phyloP scores from a whole-genome alignment of 2,888 invertebrate genomes.

The Watsonalla cultraria region DNA sequence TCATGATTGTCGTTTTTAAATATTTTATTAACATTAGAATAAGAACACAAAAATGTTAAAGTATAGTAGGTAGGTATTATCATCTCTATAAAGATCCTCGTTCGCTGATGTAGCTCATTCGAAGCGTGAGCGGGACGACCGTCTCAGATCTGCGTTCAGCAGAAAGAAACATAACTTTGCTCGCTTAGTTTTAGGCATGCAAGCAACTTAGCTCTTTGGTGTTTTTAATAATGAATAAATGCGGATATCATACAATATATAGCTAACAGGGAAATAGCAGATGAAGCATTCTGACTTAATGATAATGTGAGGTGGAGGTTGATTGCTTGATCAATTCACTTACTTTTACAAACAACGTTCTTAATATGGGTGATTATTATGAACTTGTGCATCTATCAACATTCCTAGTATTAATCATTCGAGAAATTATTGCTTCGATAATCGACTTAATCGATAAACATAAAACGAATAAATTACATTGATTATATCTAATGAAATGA shows the following conservation, averaged over 20 bases:
- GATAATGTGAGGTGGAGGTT: not conserved
- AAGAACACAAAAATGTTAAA: no score
- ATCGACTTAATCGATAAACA: no score
- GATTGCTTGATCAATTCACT: no score
- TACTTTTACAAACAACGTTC: not conserved
- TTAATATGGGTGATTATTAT: no score
- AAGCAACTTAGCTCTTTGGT: not conserved
- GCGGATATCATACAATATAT: not conserved
- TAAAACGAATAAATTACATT: no score
- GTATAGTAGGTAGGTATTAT: constrained; percentile 1
- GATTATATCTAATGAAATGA: no score
- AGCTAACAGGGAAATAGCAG: not conserved
- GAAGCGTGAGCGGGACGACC: constrained; percentile 63
- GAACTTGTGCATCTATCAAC: not conserved
- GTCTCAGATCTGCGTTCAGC: constrained; percentile 72
- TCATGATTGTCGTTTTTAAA: no score
- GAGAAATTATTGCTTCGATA: no score
- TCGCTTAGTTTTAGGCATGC: not conserved
- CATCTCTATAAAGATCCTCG: constrained; percentile 48
- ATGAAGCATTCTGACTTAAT: not conserved
- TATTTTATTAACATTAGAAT: no score
- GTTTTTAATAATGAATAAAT: not conserved
- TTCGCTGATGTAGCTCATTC: constrained; percentile 69
- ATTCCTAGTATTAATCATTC: no score
- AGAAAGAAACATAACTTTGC: constrained; percentile 64